Evolutionary conservation across 2,797 vertebrate genomes (phyloP).

Genomic region (Coregonus sp.): DNA sequence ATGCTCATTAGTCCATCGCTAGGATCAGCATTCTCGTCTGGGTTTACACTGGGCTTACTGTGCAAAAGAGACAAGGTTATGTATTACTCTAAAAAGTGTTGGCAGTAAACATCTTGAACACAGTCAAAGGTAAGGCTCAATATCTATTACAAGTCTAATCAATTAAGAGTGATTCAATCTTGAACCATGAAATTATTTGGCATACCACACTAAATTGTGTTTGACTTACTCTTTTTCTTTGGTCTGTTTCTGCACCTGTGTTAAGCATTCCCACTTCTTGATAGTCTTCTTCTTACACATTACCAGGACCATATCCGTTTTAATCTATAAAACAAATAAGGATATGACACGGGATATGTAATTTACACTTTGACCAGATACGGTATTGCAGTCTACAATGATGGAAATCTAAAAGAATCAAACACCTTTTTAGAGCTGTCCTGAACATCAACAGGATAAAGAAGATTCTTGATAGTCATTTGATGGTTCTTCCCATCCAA

Average conservation of each 20-base stretch:
- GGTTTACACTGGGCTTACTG: conserved; percentile 66
- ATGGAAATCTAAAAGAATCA: neutral
- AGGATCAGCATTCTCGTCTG: conserved; percentile 84
- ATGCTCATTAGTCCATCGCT: conserved; percentile 94
- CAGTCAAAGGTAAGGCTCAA: no score
- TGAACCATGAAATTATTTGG: neutral
- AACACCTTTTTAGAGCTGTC: conserved; percentile 89
- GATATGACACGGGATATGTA: neutral
- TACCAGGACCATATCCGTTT: conserved; percentile 91
- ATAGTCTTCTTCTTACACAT: conserved; percentile 90
- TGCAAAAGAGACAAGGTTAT: neutral
- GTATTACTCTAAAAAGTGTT: neutral
- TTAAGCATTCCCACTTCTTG: conserved; percentile 94
- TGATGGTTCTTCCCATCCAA: conserved; percentile 93
- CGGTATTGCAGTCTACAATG: neutral
- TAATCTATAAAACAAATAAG: conserved; percentile 76
- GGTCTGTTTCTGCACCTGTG: conserved; percentile 89
- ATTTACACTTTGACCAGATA: neutral
- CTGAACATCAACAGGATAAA: conserved; percentile 84
- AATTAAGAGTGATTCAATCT: no score
- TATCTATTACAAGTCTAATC: no score
- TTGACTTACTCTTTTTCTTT: conserved; percentile 96
- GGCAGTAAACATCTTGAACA: neutral
- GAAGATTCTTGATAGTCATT: conserved; percentile 89
- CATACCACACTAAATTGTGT: neutral